Evolutionary conservation across 2,888 invertebrate genomes (phyloP).

Genomic region (Polyploca ridens): DNA sequence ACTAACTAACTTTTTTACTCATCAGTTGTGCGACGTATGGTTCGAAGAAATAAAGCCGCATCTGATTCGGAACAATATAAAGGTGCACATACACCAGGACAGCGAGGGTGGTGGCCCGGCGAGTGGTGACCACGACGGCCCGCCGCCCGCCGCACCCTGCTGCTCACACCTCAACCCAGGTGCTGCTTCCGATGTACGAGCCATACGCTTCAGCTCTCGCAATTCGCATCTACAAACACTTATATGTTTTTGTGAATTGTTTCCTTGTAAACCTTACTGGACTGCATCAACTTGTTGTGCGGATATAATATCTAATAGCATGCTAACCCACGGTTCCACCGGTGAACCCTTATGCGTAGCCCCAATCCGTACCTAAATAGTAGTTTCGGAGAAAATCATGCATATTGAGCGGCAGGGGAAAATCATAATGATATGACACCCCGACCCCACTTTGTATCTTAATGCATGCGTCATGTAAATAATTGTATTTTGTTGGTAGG

Average conservation of each 20-base stretch:
- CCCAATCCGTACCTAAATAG: too few relatives aligned
- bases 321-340: too few relatives aligned
- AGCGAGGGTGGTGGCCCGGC: conserved; percentile 42
- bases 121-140: conserved; percentile 49
- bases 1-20: conserved; percentile 17
- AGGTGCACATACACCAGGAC: conserved; percentile 64
- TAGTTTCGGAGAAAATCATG: too few relatives aligned
- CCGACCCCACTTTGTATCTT: too few relatives aligned
- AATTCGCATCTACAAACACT: conserved; percentile 1
- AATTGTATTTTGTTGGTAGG: conserved; percentile 8
- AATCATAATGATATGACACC: too few relatives aligned
- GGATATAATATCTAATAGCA: too few relatives aligned
- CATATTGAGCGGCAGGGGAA: too few relatives aligned
- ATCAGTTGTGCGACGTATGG: conserved; percentile 78
- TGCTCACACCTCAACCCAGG: conserved; percentile 76
- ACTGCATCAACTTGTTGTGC: too few relatives aligned
- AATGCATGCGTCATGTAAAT: not conserved
- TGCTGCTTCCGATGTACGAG: conserved; percentile 77
- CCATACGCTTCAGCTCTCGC: conserved; percentile 26
- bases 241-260: conserved; percentile 7
- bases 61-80: conserved; percentile 71
- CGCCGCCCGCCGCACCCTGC: conserved; percentile 37
- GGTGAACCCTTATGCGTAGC: too few relatives aligned
- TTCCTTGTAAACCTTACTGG: too few relatives aligned
- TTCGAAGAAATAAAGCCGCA: conserved; percentile 79